phyloP scores from a whole-genome alignment of 1,140 invertebrate species.

The Megalonaias nervosa region DNA sequence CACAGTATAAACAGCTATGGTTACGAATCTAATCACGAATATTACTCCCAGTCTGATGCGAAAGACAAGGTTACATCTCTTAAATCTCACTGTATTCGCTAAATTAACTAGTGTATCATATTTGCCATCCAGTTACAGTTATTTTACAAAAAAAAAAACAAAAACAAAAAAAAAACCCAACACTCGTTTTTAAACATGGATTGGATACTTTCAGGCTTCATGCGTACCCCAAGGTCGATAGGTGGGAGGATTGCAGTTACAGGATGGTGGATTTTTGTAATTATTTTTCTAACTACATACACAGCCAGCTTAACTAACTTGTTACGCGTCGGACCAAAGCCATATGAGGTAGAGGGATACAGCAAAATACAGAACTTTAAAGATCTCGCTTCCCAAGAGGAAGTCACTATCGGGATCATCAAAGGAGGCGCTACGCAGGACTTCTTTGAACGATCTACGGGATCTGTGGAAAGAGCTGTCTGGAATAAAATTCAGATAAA shows the following conservation, averaged over 20 bases:
- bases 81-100: too few species aligned
- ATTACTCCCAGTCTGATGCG: too few species aligned
- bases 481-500: background rate
- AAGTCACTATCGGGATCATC: background rate
- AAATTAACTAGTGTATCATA: too few species aligned
- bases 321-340: conserved; percentile 33
- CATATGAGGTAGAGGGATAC: conserved; percentile 86
- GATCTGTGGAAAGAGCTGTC: background rate
- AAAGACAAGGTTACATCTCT: too few species aligned
- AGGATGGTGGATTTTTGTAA: conserved; percentile 61
- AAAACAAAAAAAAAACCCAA: too few species aligned
- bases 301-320: conserved; percentile 56
- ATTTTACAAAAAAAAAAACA: too few species aligned
- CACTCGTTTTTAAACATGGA: background rate
- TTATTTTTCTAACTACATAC: conserved; percentile 56
- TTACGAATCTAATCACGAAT: too few species aligned
- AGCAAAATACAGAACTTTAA: conserved; percentile 86
- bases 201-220: conserved; percentile 36
- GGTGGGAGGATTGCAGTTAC: conserved; percentile 50
- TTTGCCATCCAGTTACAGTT: too few species aligned
- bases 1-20: too few species aligned
- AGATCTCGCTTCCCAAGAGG: conserved; percentile 82
- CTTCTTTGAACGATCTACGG: background rate
- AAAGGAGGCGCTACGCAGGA: background rate
- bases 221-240: conserved; percentile 43